Percentiles rank a stretch among this genome's conserved stretches.
phyloP scores from a whole-genome alignment of 2,113 vertebrate genomes.

The Riparia riparia region DNA sequence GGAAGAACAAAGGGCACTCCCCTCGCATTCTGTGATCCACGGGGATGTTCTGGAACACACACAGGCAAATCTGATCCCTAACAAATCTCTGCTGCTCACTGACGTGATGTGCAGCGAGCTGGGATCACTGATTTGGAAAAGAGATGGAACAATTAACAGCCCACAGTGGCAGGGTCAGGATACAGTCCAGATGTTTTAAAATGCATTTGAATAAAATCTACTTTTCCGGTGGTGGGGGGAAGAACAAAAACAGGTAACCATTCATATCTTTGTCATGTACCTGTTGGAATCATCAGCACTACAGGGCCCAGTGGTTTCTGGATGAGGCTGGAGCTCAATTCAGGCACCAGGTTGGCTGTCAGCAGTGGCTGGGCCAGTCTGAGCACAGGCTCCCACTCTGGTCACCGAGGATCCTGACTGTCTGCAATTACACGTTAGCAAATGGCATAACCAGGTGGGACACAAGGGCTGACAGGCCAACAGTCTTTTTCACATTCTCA shows the following conservation, averaged over 20 bases:
- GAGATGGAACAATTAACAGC: background rate
- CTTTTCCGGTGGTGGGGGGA: background rate
- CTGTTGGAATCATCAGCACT: background rate
- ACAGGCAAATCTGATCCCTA: background rate
- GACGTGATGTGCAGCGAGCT: background rate
- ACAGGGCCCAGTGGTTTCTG: fast-evolving
- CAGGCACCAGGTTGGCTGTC: background rate
- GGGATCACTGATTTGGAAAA: background rate
- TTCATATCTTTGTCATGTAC: fast-evolving
- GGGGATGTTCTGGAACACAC: background rate
- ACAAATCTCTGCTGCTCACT: background rate
- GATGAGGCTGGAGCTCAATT: background rate
- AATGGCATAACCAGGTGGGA: background rate
- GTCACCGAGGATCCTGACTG: background rate
- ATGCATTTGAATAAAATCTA: background rate
- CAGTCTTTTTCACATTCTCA: background rate
- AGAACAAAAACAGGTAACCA: background rate
- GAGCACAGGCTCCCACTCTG: background rate
- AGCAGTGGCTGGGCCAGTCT: background rate
- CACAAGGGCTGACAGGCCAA: background rate
- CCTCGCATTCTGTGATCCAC: background rate
- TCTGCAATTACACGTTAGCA: background rate
- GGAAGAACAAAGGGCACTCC: background rate
- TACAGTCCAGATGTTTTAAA: background rate
- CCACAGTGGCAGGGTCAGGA: background rate